These are phyloP conservation scores for Ctenomys sociabilis DNA, from an alignment of 2,113 vertebrate genomes.

Conservation along the genomic window DNA sequence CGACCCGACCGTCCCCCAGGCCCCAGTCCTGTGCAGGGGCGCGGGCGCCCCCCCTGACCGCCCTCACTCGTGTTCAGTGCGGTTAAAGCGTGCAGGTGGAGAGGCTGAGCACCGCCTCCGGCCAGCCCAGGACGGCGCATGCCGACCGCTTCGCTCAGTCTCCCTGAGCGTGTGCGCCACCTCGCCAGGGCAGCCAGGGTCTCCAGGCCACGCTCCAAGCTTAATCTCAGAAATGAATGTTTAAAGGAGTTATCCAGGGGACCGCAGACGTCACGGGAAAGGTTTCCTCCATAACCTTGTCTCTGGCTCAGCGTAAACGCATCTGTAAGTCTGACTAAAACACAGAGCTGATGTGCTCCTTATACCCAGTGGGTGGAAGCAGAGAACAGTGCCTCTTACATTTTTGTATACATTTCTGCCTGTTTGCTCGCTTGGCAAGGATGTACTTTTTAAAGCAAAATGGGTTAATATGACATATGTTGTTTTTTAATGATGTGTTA, in stretches of 20 bases:
- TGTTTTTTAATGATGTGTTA: not conserved
- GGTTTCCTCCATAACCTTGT: not conserved
- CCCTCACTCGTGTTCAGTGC: too few species aligned
- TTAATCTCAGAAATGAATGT: conserved; percentile 10
- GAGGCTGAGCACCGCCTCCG: not conserved
- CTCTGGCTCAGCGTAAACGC: not conserved
- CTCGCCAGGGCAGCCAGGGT: not conserved
- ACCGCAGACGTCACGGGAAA: not conserved
- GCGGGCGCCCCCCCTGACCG: too few species aligned
- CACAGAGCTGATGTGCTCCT: not conserved
- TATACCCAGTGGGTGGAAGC: not conserved
- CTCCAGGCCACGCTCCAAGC: not conserved
- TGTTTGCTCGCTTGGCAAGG: not conserved
- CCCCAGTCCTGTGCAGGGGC: too few species aligned
- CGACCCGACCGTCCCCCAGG: too few species aligned
- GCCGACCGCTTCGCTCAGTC: not conserved
- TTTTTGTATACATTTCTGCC: conserved; percentile 11
- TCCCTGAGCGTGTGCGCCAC: not conserved
- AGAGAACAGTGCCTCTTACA: not conserved
- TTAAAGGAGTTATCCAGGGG: conserved; percentile 28
- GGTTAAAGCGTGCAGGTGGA: too few species aligned
- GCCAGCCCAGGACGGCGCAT: too few species aligned
- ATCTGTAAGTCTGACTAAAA: conserved; percentile 21
- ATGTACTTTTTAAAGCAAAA: conserved; percentile 31
- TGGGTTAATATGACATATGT: not conserved